Percentiles rank a stretch among this genome's conserved stretches.
Evolutionary conservation across 1,140 invertebrate species (phyloP).

Genomic region (Homarus americanus): DNA sequence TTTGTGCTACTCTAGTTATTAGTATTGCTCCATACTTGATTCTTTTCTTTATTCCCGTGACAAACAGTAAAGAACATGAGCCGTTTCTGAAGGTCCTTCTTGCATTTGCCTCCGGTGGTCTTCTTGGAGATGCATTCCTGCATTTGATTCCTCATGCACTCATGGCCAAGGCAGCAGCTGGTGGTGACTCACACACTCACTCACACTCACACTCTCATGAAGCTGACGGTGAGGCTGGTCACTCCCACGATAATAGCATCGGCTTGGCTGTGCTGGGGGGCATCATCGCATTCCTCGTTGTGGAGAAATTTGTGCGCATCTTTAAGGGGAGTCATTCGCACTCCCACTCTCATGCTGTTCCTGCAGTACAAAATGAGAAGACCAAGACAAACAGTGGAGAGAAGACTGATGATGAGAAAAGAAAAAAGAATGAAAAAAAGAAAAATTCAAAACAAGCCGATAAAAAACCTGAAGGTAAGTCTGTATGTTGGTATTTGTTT

Average conservation of each 20-base stretch:
- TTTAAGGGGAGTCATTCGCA: constrained; percentile 90
- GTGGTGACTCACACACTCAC: constrained; percentile 81
- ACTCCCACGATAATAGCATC: constrained; percentile 88
- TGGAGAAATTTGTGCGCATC: constrained; percentile 95
- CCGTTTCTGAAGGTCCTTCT: constrained; percentile 92
- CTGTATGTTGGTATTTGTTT: too few relatives aligned
- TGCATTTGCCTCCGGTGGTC: constrained; percentile 95
- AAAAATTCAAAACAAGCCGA: neutral
- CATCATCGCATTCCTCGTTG: constrained; percentile 93
- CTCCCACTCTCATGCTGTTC: constrained; percentile 76
- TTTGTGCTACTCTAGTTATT: constrained; percentile 93
- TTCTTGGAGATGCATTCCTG: constrained; percentile 97
- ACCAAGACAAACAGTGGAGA: constrained; percentile 78
- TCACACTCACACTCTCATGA: constrained; percentile 82
- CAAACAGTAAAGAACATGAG: constrained; percentile 90
- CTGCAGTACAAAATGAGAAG: constrained; percentile 78
- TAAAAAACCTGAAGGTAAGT: constrained; percentile 36
- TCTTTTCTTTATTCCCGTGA: constrained; percentile 94
- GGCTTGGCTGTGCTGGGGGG: constrained; percentile 94
- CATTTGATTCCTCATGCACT: constrained; percentile 98
- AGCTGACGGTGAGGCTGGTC: constrained; percentile 79
- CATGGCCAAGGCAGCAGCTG: constrained; percentile 79
- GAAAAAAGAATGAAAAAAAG: constrained; percentile 37
- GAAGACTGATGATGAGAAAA: constrained; percentile 18
- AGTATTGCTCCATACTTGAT: constrained; percentile 96